A percentile compares a stretch with the other conserved stretches of the same genome.
phyloP scores from a whole-genome alignment of 1,140 invertebrate genomes.

The Drosophila repleta region DNA sequence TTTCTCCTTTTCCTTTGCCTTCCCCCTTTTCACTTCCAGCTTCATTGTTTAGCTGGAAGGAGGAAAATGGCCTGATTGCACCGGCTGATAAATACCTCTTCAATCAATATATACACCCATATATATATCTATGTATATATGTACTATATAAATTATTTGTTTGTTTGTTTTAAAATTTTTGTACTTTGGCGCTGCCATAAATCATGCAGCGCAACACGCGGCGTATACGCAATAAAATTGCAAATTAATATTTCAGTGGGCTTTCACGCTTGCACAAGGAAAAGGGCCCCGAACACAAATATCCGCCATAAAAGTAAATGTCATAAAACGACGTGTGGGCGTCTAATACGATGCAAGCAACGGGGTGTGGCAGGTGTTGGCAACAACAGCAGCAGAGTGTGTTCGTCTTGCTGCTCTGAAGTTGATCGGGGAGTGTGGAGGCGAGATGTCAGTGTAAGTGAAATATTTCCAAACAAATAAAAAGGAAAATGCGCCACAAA shows the following conservation, averaged over 20 bases:
- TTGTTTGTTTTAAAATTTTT: slow-evolving; percentile 34
- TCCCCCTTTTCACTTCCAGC: slow-evolving; percentile 17
- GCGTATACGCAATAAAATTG: slow-evolving; percentile 68
- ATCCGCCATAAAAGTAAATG: slow-evolving; percentile 79
- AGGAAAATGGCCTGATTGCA: slow-evolving; percentile 25
- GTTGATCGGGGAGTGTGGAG: slow-evolving; percentile 59
- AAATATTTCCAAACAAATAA: slow-evolving; percentile 81
- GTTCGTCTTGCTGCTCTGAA: slow-evolving; percentile 40
- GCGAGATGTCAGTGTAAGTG: slow-evolving; percentile 76
- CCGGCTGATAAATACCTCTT: slow-evolving; percentile 14
- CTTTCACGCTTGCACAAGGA: slow-evolving; percentile 44
- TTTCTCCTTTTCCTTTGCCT: neutral
- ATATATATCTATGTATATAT: slow-evolving; percentile 9
- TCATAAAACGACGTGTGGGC: slow-evolving; percentile 72
- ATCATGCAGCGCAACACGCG: slow-evolving; percentile 61
- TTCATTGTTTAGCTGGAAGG: slow-evolving; percentile 7
- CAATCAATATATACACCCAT: slow-evolving; percentile 9
- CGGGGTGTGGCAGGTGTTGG: neutral
- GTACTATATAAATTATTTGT: slow-evolving; percentile 9
- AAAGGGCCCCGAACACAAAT: slow-evolving; percentile 48
- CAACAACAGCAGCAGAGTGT: neutral
- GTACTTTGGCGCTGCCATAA: slow-evolving; percentile 49
- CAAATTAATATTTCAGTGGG: slow-evolving; percentile 79
- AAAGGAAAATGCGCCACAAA: slow-evolving; percentile 64
- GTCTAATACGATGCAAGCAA: neutral